A percentile compares a stretch with the other conserved stretches of the same genome.
Evolutionary conservation across 2,888 invertebrate genomes (phyloP).

Genomic region (Ophion costatus): DNA sequence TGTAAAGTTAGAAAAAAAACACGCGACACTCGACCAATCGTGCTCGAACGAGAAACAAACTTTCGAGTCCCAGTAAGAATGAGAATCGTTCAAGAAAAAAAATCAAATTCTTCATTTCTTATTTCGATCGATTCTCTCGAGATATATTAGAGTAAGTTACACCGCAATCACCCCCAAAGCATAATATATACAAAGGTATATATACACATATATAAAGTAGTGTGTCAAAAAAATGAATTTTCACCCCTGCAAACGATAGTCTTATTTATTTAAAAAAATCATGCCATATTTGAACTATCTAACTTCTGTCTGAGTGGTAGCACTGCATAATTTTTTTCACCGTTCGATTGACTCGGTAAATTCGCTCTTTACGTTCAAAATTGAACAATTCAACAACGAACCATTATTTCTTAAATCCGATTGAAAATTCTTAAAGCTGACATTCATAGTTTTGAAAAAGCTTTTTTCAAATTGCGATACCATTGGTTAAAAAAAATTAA

Average conservation of each 20-base stretch:
- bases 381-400: neutral
- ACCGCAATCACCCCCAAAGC: slow-evolving; percentile 33
- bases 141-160: slow-evolving; percentile 4
- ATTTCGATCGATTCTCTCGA: slow-evolving; percentile 32
- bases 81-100: slow-evolving; percentile 4
- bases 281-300: neutral
- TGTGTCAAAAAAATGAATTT: too few species aligned
- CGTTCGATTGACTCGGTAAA: neutral
- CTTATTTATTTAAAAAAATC: neutral
- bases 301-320: neutral
- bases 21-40: neutral
- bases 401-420: neutral
- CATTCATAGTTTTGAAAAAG: neutral
- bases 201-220: neutral
- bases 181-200: slow-evolving; percentile 1
- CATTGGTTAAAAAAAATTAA: too few species aligned
- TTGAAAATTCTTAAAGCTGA: neutral
- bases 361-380: neutral
- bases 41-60: slow-evolving; percentile 6
- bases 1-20: neutral
- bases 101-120: neutral
- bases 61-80: slow-evolving; percentile 4
- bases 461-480: neutral
- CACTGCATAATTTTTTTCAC: neutral
- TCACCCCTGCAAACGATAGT: neutral